Percentiles rank a stretch among this genome's conserved stretches.
Evolutionary conservation across 1,140 invertebrate genomes (phyloP).

Genomic region (Drosophila orena): DNA sequence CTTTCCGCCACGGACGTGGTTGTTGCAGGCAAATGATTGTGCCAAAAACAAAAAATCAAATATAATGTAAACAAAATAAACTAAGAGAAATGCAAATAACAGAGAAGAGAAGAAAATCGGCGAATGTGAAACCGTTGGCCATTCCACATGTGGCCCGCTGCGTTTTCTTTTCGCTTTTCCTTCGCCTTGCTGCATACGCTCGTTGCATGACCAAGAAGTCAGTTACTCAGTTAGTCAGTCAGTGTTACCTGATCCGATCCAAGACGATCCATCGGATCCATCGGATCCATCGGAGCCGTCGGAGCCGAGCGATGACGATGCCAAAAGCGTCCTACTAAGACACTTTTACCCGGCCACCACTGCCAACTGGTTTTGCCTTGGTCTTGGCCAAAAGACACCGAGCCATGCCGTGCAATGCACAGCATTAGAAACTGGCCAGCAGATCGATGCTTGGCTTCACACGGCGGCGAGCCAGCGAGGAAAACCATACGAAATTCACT

Average conservation of each 20-base stretch:
- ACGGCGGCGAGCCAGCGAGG: conserved; percentile 9
- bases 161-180: conserved; percentile 73
- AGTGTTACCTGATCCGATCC: conserved; percentile 58
- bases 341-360: conserved; percentile 53
- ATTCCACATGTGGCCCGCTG: conserved; percentile 42
- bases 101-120: conserved; percentile 34
- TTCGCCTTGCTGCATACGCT: conserved; percentile 46
- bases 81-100: conserved; percentile 26
- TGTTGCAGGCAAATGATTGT: conserved; percentile 18
- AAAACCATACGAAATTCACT: conserved; percentile 80
- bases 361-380: conserved; percentile 61
- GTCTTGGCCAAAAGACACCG: conserved; percentile 28
- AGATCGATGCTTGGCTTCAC: conserved; percentile 52
- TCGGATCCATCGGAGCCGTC: not conserved
- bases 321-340: conserved; percentile 74
- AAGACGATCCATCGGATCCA: not conserved
- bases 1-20: conserved; percentile 66
- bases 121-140: conserved; percentile 52
- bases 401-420: conserved; percentile 10
- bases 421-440: conserved; percentile 75
- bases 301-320: conserved; percentile 51
- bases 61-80: conserved; percentile 6
- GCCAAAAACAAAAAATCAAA: conserved; percentile 36
- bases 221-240: conserved; percentile 62
- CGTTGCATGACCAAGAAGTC: conserved; percentile 75